phyloP scores from a whole-genome alignment of 2,113 vertebrate genomes.

The Sprattus sprattus region DNA sequence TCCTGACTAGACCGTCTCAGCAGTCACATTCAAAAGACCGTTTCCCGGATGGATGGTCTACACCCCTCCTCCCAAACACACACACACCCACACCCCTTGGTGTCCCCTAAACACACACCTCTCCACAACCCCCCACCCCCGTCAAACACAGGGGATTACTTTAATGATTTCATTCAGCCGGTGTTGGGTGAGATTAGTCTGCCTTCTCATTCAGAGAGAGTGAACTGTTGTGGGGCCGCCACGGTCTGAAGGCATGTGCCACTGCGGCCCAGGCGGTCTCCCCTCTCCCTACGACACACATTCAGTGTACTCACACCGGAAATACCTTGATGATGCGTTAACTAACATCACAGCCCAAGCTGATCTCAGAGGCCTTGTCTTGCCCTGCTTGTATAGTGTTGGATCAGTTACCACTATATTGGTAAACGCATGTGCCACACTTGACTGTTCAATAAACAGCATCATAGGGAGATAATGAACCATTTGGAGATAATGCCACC shows the following conservation, averaged over 20 bases:
- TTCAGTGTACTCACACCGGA: background rate
- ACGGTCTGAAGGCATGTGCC: background rate
- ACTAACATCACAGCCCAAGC: background rate
- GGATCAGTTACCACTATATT: background rate
- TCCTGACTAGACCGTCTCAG: background rate
- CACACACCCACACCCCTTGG: background rate
- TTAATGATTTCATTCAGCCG: conserved; percentile 53
- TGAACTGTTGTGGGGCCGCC: conserved; percentile 15
- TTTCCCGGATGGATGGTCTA: conserved; percentile 10
- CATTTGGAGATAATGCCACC: background rate
- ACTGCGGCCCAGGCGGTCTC: background rate
- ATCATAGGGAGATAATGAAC: background rate
- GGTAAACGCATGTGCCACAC: background rate
- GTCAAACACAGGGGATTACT: conserved; percentile 40
- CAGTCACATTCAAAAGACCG: background rate
- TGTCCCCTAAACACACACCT: too few relatives aligned
- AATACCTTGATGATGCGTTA: background rate
- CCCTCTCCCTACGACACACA: background rate
- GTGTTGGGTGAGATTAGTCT: conserved; percentile 47
- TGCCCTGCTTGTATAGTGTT: background rate
- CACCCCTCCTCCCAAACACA: background rate
- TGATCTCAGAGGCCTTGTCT: background rate
- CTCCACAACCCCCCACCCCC: background rate
- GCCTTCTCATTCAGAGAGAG: conserved; percentile 8
- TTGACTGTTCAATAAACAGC: background rate